phyloP scores from a whole-genome alignment of 2,888 invertebrate genomes.

The Octodonta nipae region DNA sequence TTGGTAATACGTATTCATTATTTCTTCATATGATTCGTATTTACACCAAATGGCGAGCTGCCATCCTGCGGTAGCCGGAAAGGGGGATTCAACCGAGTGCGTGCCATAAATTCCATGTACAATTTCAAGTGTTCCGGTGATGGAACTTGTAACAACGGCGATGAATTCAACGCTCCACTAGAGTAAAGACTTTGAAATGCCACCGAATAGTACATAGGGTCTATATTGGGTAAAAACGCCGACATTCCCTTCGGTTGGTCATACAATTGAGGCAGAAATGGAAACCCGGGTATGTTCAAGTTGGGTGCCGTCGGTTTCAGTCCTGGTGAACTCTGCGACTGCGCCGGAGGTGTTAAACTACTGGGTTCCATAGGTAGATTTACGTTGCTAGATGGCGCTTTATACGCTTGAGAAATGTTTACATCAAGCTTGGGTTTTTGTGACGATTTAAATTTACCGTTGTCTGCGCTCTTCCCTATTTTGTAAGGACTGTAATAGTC shows the following conservation, averaged over 20 bases:
- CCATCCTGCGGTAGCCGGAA: constrained; percentile 29
- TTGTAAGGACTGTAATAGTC: constrained; percentile 44
- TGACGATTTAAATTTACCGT: constrained; percentile 17
- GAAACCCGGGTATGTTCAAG: too few species aligned
- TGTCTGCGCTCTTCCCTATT: constrained; percentile 31
- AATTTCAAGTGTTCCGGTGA: constrained; percentile 40
- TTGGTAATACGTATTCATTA: too few species aligned
- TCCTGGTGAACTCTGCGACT: not conserved
- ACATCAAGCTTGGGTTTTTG: constrained; percentile 12
- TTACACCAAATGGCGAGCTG: constrained; percentile 16
- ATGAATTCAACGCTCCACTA: constrained; percentile 24
- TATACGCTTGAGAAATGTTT: constrained; percentile 4
- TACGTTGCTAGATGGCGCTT: constrained; percentile 1
- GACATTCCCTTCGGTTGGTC: constrained; percentile 15
- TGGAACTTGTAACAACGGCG: constrained; percentile 35
- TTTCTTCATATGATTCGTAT: constrained; percentile 20
- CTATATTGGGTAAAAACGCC: constrained; percentile 33
- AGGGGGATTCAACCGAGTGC: constrained; percentile 25
- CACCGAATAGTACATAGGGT: constrained; percentile 38
- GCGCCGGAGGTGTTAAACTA: constrained; percentile 2
- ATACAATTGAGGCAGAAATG: constrained; percentile 20
- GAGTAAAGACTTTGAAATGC: constrained; percentile 38
- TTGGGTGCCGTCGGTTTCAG: too few species aligned
- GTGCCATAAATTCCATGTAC: constrained; percentile 41
- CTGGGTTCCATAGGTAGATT: constrained; percentile 1